Evolutionary conservation across 2,888 invertebrate genomes (phyloP).

Genomic region (Anoplius nigerrimus): DNA sequence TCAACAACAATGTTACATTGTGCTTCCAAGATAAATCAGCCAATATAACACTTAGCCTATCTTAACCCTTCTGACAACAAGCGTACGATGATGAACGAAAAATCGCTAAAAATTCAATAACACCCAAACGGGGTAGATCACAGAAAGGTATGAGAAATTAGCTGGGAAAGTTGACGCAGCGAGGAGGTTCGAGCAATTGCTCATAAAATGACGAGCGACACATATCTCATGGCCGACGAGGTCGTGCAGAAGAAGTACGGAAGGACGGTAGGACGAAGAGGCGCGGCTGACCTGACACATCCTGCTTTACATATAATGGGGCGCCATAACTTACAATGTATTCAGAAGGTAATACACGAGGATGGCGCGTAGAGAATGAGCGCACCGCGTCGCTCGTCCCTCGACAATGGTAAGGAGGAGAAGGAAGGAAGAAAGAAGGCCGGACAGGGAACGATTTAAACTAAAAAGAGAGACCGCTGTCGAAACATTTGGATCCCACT

Average conservation of each 20-base stretch:
- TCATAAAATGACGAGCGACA: conserved; percentile 2
- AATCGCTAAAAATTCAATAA: too few relatives aligned
- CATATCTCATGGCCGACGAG: conserved; percentile 17
- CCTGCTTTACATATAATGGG: conserved; percentile 59
- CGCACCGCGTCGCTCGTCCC: conserved; percentile 30
- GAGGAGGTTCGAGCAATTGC: neutral
- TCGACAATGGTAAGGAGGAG: conserved; percentile 29
- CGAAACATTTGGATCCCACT: conserved; percentile 60
- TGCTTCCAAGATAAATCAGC: too few relatives aligned
- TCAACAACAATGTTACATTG: too few relatives aligned
- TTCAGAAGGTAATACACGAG: conserved; percentile 48
- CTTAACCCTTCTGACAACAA: too few relatives aligned
- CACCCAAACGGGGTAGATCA: too few relatives aligned
- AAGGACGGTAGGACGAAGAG: conserved; percentile 19
- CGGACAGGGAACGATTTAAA: conserved; percentile 7
- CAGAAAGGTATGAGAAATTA: too few relatives aligned
- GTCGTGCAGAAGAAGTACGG: conserved; percentile 31
- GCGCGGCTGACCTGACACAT: conserved; percentile 44
- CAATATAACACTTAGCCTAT: too few relatives aligned
- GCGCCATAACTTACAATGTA: conserved; percentile 53
- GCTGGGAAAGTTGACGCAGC: too few relatives aligned
- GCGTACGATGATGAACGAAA: too few relatives aligned
- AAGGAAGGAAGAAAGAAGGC: conserved; percentile 3
- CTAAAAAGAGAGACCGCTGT: conserved; percentile 36
- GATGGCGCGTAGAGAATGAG: conserved; percentile 28